These are phyloP conservation scores for Deilephila porcellus DNA, from an alignment of 2,888 invertebrate genomes.

Conservation along the genomic window DNA sequence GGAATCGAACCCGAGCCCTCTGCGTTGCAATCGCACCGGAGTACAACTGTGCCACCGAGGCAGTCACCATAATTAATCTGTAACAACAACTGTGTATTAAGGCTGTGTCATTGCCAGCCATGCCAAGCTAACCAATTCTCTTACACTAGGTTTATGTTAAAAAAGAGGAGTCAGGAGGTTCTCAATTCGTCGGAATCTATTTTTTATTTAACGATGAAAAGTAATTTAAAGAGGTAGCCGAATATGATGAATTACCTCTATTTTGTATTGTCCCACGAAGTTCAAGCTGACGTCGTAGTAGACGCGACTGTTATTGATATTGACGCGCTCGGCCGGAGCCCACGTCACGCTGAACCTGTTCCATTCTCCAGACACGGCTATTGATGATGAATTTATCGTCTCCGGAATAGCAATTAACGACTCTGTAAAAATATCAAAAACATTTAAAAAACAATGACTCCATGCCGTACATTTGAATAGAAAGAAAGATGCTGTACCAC, in stretches of 20 bases:
- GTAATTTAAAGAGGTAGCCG: not conserved
- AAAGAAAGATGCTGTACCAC: conserved; percentile 68
- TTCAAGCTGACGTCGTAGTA: conserved; percentile 92
- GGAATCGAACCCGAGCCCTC: no score
- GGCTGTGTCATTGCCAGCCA: no score
- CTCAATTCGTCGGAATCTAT: no score
- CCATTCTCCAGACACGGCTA: conserved; percentile 90
- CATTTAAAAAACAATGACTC: not conserved
- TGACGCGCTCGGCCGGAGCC: conserved; percentile 89
- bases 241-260: conserved; percentile 79
- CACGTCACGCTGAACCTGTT: conserved; percentile 93
- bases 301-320: conserved; percentile 92
- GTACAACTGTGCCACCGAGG: no score
- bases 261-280: conserved; percentile 83
- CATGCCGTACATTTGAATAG: not conserved
- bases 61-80: no score
- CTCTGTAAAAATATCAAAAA: conserved; percentile 54
- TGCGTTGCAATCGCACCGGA: no score
- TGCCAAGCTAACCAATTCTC: no score
- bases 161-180: no score
- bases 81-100: no score
- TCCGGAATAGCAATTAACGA: conserved; percentile 89
- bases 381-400: conserved; percentile 86
- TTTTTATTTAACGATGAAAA: not conserved
- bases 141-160: no score